Conservation (phyloP, 2,797 vertebrate genomes). For the Decapterus maruadsi region DNA sequence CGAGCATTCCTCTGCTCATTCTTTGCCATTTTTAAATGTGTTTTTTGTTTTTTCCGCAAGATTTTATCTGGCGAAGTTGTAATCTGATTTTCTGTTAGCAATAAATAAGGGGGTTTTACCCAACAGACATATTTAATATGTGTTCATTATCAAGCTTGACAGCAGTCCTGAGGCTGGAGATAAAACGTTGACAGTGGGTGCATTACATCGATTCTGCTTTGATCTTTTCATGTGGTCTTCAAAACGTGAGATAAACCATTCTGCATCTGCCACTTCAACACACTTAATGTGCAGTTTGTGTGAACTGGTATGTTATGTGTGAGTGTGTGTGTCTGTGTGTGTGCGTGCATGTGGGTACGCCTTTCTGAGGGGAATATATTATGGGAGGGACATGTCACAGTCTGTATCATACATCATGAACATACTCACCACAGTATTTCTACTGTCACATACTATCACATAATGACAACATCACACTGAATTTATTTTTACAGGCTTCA, state of each 20-base stretch:
- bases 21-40: slow-evolving; percentile 23
- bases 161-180: slow-evolving; percentile 51
- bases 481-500: neutral
- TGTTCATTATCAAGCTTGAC: slow-evolving; percentile 65
- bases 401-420: neutral
- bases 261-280: slow-evolving; percentile 25
- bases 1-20: slow-evolving; percentile 31
- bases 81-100: slow-evolving; percentile 55
- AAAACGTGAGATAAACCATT: slow-evolving; percentile 42
- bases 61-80: slow-evolving; percentile 61
- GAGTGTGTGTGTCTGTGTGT: slow-evolving; percentile 18
- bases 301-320: neutral
- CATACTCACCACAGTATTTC: neutral
- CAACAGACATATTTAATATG: slow-evolving; percentile 54
- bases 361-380: neutral
- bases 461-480: neutral
- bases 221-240: slow-evolving; percentile 53
- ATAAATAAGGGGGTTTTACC: slow-evolving; percentile 50
- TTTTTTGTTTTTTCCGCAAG: slow-evolving; percentile 56
- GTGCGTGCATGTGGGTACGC: slow-evolving; percentile 28
- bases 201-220: slow-evolving; percentile 57
- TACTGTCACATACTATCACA: no score
- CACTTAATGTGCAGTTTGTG: slow-evolving; percentile 9
- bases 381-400: neutral
- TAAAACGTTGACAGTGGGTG: slow-evolving; percentile 46